Evolutionary conservation across 1,140 invertebrate species (phyloP), one percentile per base, ranked within the genome.

Genomic region (Akabosia matsudoensis): DNA sequence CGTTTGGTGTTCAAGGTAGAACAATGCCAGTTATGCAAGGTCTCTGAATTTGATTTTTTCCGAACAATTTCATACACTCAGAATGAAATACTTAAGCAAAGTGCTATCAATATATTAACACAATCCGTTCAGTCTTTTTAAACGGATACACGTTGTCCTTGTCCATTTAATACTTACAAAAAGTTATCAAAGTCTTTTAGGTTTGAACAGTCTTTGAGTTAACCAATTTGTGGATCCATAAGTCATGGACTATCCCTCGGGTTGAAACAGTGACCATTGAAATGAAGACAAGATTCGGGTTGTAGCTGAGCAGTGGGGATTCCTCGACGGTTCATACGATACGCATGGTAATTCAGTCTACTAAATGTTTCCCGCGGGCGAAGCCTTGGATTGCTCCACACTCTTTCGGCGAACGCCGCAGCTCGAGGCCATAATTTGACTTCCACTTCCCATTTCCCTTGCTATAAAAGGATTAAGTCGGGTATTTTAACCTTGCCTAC

Each of bases 261-360:
- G 16, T 79, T 75, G 34, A 74, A 64, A 70, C 80, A 81, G 67
- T 76, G 79, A 34, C 80, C 80, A 34, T 70, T 72, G 54, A 76
- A 92, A 82, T 93, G 91, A 76, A 90, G 85, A 83, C 93, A 95
- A 91, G 92, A 94, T 83, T 92, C 88, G 0, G 93, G 93, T 83
- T 93, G 87, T 28, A 94, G 79, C 0, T 88, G 87, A 79, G 94
- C 92, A 0, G 92, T 86, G 22, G 87, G 78, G 45, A 93, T 87
- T 3, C 91, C 92, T 80, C 88, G 85, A 76, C 88, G 84, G 1
- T 90, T 83, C 1, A 94, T 86, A 33, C 92, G 85, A 70, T 90
- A 85, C 16, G 91, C 86, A 64, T 92, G 90, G 22, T 89, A 84
- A 80, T 90, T 87, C 79, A 94, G 86, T 70, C 92, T 86, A 1